Conservation (phyloP, 2,113 vertebrate genomes). For the Lethenteron reissneri region DNA sequence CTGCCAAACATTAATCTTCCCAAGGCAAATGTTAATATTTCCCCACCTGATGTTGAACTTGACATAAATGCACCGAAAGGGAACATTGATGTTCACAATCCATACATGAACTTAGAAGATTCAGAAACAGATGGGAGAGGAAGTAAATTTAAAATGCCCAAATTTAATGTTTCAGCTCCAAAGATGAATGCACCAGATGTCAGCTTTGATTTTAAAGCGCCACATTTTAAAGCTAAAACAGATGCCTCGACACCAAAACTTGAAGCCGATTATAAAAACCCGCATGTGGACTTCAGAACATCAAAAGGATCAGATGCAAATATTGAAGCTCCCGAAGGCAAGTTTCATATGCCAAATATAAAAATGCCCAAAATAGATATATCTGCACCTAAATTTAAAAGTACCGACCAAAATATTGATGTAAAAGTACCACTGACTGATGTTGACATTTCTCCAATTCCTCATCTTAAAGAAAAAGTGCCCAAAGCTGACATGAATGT, state of each 20-base stretch:
- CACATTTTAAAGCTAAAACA: conserved; percentile 15
- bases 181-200: conserved; percentile 17
- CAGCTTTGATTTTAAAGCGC: conserved; percentile 19
- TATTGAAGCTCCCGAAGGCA: conserved; percentile 2
- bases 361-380: not conserved
- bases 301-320: not conserved
- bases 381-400: not conserved
- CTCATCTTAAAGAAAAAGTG: no score
- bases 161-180: conserved; percentile 18
- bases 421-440: not conserved
- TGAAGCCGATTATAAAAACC: conserved; percentile 8
- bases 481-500: no score
- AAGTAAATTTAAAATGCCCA: conserved; percentile 33
- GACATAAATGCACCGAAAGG: conserved; percentile 18
- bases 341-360: conserved; percentile 3
- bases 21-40: conserved; percentile 13
- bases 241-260: conserved; percentile 19
- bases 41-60: not conserved
- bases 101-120: conserved; percentile 25
- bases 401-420: not conserved
- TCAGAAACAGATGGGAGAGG: conserved; percentile 22
- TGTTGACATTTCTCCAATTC: no score
- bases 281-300: not conserved
- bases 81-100: conserved; percentile 22
- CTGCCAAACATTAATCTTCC: not conserved